These are phyloP conservation scores for Tinamus guttatus DNA, from an alignment of 2,113 vertebrate genomes.

Conservation along the genomic window DNA sequence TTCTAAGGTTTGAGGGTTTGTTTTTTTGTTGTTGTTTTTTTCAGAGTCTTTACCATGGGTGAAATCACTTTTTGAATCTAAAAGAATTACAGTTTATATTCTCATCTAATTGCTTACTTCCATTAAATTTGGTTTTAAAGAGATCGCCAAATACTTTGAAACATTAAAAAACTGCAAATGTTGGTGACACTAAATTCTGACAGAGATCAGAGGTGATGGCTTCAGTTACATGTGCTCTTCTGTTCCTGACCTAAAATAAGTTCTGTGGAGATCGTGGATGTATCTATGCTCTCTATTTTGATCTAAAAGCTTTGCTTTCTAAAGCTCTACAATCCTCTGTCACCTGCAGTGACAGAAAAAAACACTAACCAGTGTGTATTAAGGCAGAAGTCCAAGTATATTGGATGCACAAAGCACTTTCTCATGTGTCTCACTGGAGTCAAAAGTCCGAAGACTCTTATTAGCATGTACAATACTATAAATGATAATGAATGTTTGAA, in stretches of 20 bases:
- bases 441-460: not conserved
- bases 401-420: not conserved
- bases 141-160: not conserved
- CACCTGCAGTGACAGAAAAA: not conserved
- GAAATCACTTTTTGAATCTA: not conserved
- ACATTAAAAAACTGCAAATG: not conserved
- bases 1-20: not conserved
- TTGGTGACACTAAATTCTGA: not conserved
- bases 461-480: not conserved
- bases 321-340: not conserved
- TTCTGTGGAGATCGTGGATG: not conserved
- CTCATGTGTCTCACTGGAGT: not conserved
- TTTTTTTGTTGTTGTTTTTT: not conserved
- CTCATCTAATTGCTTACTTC: not conserved
- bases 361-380: not conserved
- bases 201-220: not conserved
- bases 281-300: not conserved
- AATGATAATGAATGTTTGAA: not conserved
- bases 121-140: not conserved
- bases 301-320: not conserved
- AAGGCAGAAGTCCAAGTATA: not conserved
- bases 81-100: not conserved
- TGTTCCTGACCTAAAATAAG: not conserved
- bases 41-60: not conserved
- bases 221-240: not conserved